Evolutionary conservation across 2,888 invertebrate species (phyloP).

Genomic region (Papilio elwesi): DNA sequence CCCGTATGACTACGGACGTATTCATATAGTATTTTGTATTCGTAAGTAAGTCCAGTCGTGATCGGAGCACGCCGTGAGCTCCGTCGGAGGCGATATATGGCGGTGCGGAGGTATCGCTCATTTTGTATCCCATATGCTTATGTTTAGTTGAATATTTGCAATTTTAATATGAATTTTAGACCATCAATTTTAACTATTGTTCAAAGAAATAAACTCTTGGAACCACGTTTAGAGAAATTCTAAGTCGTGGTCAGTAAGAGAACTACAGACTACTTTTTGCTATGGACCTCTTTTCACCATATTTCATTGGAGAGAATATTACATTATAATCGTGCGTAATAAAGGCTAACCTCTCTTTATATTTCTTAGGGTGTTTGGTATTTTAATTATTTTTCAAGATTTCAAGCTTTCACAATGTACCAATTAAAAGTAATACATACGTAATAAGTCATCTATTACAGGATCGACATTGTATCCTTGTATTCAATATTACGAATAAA

Average conservation of each 20-base stretch:
- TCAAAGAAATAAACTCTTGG: too few relatives aligned
- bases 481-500: slow-evolving; percentile 9
- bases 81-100: slow-evolving; percentile 60
- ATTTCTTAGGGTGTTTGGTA: too few relatives aligned
- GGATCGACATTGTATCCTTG: background rate
- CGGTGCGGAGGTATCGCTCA: slow-evolving; percentile 57
- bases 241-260: too few relatives aligned
- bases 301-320: too few relatives aligned
- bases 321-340: too few relatives aligned
- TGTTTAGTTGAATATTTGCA: slow-evolving; percentile 28
- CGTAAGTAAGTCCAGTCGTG: slow-evolving; percentile 64
- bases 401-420: too few relatives aligned
- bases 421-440: too few relatives aligned
- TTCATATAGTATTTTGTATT: slow-evolving; percentile 54
- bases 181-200: background rate
- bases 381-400: too few relatives aligned
- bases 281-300: too few relatives aligned
- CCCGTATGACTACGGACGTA: slow-evolving; percentile 41
- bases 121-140: slow-evolving; percentile 51
- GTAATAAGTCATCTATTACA: background rate
- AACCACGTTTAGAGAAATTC: too few relatives aligned
- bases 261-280: too few relatives aligned
- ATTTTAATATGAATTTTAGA: slow-evolving; percentile 15
- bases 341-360: too few relatives aligned
- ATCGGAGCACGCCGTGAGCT: slow-evolving; percentile 60